Conservation (phyloP, 2,888 invertebrate genomes). For the Iselma pallidipennis region DNA sequence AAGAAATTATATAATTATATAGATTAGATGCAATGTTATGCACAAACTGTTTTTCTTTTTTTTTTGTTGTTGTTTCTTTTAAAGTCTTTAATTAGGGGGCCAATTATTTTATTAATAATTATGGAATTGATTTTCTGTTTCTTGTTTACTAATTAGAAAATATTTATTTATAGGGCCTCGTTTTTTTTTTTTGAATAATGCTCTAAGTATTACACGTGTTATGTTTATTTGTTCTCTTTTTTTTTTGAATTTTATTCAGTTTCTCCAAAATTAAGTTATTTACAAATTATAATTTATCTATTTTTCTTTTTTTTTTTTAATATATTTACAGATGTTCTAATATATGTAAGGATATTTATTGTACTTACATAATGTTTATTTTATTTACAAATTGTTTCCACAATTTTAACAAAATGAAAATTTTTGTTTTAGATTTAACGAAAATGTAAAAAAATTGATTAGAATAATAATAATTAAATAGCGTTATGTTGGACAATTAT, state of each 20-base stretch:
- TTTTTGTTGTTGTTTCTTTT: conserved; percentile 39
- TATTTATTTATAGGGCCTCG: conserved; percentile 6
- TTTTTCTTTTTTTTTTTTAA: too few relatives aligned
- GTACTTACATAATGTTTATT: background rate
- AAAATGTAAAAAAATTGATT: background rate
- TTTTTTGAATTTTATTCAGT: background rate
- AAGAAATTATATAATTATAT: conserved; percentile 23
- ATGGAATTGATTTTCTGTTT: too few relatives aligned
- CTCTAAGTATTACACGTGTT: background rate
- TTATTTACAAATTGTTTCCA: too few relatives aligned
- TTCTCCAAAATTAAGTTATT: background rate
- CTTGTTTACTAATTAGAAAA: conserved; percentile 3
- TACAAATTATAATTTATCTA: background rate
- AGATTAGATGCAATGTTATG: conserved; percentile 46
- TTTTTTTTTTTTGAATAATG: background rate
- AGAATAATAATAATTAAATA: background rate
- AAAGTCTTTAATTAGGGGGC: background rate
- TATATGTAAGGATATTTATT: background rate
- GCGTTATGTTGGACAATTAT: background rate
- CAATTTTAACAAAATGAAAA: too few relatives aligned
- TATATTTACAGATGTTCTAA: too few relatives aligned
- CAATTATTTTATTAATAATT: background rate
- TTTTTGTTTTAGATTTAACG: background rate
- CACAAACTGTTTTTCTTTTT: conserved; percentile 48
- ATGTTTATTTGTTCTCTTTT: too few relatives aligned